Base-by-base conservation (phyloP, 2,888 invertebrate species). In the Yponomeuta plumbellus region DNA sequence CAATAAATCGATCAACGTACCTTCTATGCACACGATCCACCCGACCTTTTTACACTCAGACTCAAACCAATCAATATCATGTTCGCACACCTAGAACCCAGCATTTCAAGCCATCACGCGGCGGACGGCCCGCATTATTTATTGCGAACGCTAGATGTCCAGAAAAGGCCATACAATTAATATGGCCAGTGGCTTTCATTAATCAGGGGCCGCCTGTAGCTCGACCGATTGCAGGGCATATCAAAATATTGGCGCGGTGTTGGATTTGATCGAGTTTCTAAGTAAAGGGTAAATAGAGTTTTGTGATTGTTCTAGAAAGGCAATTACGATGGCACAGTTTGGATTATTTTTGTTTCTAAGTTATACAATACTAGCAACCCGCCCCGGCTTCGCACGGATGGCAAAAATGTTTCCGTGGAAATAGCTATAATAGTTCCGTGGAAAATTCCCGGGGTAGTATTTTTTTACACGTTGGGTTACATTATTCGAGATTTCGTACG, bases 191-290 rank as follows among this genome's bases (percentile, higher is more conserved):
- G 59, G 66, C 52, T 52, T 57, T 62, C 66, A 66, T 66, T 66
- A 66, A 66, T 66, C 62, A 62, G 34, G 20, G 57, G 59, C 59
- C 58, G 65, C 59, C 65, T 56, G 64, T 26, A n/a, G 56, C 52
- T 26, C 21, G 52, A 34, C 23, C 52, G 64, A 65, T 65, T 65
- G 64, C 64, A 52, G 22, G 59, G 59, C 4, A 58, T 22, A 59
- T 59, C 61, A 56, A 66, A 61, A 66, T 73, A 71, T 79, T 52
- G 5, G 44, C 17, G 13, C 17, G 17, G 44, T 17, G 5, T 52
- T 13, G 17, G 44, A 17, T 52, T 52, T 13, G 44, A 52, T 13
- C 44, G 11, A 11, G 13, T 44, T 44, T 44, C 44, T 44, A 44
- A 44, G 13, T 44, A 44, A 44, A 44, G 44, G 44, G 10, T n/a